Evolutionary conservation across 1,140 invertebrate species (phyloP).

Genomic region (Anoplophora glabripennis): DNA sequence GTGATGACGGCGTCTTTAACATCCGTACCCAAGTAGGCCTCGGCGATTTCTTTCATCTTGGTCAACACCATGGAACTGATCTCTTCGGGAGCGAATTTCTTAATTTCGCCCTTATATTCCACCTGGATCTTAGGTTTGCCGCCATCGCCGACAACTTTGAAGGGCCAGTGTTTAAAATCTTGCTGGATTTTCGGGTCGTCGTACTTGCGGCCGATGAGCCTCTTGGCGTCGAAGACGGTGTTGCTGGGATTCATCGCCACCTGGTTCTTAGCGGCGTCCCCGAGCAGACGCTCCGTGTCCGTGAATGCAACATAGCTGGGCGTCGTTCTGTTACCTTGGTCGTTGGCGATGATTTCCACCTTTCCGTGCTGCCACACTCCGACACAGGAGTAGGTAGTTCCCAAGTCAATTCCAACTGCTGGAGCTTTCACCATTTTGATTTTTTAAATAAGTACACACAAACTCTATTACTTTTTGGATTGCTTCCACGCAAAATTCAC

Average conservation of each 20-base stretch:
- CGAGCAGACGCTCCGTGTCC: conserved; percentile 72
- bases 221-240: conserved; percentile 69
- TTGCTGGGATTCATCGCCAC: conserved; percentile 82
- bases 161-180: conserved; percentile 54
- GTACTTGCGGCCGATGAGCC: conserved; percentile 53
- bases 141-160: conserved; percentile 50
- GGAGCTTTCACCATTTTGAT: conserved; percentile 30
- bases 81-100: conserved; percentile 30
- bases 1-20: conserved; percentile 45
- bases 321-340: conserved; percentile 90
- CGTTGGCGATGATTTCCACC: conserved; percentile 81
- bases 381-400: conserved; percentile 78
- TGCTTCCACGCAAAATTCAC: too few species aligned
- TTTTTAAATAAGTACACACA: background rate
- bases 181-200: conserved; percentile 54
- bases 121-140: conserved; percentile 65
- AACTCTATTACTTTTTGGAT: too few species aligned
- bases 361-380: conserved; percentile 83
- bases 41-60: conserved; percentile 87
- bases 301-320: conserved; percentile 87
- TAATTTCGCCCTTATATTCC: conserved; percentile 66
- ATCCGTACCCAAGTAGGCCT: conserved; percentile 51
- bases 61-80: conserved; percentile 73
- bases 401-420: conserved; percentile 74
- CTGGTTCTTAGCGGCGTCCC: conserved; percentile 57